These are phyloP conservation scores for Scaptomyza parva DNA, from an alignment of 2,888 invertebrate genomes.

Conservation along the genomic window DNA sequence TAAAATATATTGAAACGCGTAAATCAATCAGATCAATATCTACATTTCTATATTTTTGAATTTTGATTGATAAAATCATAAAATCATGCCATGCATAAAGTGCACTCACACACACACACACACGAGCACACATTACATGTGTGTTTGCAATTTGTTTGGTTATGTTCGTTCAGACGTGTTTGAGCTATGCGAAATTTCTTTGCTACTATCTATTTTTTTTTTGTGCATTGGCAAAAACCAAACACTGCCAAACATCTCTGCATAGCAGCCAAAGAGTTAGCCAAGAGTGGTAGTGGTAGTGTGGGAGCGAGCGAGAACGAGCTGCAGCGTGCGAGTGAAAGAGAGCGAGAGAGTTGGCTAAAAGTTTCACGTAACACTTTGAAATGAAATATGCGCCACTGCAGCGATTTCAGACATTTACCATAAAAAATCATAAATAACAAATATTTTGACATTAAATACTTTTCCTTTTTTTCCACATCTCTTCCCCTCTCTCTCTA, in stretches of 20 bases:
- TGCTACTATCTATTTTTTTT: slow-evolving; percentile 19
- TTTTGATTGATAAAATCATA: slow-evolving; percentile 70
- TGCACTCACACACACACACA: slow-evolving; percentile 14
- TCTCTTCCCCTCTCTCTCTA: slow-evolving; percentile 2
- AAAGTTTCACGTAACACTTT: slow-evolving; percentile 65
- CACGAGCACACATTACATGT: background rate
- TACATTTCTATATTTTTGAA: slow-evolving; percentile 13
- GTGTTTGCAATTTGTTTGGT: slow-evolving; percentile 45
- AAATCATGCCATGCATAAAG: slow-evolving; percentile 57
- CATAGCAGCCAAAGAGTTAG: slow-evolving; percentile 16
- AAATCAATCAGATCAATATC: slow-evolving; percentile 70
- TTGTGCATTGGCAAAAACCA: slow-evolving; percentile 23
- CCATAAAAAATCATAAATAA: slow-evolving; percentile 63
- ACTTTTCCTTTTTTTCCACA: slow-evolving; percentile 28
- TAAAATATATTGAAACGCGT: slow-evolving; percentile 39
- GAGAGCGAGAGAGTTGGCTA: slow-evolving; percentile 41
- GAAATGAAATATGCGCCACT: slow-evolving; percentile 70
- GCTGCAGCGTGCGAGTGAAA: slow-evolving; percentile 5
- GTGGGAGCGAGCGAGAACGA: background rate
- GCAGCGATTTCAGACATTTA: slow-evolving; percentile 63
- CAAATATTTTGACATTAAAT: slow-evolving; percentile 44
- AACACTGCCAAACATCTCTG: slow-evolving; percentile 39
- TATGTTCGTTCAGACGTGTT: slow-evolving; percentile 42
- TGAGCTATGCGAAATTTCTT: slow-evolving; percentile 42
- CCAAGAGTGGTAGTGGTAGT: background rate